These are phyloP conservation scores for Orussus abietinus DNA, from an alignment of 1,140 invertebrate species.

Conservation along the genomic window DNA sequence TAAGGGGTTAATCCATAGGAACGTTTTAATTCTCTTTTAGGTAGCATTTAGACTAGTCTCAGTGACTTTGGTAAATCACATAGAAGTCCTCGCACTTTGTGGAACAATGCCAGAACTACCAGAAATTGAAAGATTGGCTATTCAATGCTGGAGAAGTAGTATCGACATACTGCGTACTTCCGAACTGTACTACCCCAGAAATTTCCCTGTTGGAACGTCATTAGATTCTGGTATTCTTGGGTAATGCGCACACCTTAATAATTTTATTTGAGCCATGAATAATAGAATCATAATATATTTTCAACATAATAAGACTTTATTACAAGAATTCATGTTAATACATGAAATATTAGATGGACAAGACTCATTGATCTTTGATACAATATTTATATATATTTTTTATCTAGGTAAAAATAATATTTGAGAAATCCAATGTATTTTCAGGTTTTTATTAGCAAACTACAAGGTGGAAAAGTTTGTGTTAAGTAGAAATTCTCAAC, in stretches of 20 bases:
- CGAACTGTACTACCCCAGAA: constrained; percentile 60
- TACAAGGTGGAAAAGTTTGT: constrained; percentile 63
- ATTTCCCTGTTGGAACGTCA: constrained; percentile 59
- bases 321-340: no score
- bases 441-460: constrained; percentile 68
- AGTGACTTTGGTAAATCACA: constrained; percentile 67
- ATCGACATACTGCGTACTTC: constrained; percentile 64
- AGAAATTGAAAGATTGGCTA: constrained; percentile 68
- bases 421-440: constrained; percentile 31
- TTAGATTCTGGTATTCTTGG: constrained; percentile 65
- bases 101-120: constrained; percentile 69
- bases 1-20: constrained; percentile 8
- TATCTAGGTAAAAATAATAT: constrained; percentile 14
- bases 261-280: no score
- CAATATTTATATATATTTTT: no score
- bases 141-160: constrained; percentile 69
- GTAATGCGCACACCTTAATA: no score
- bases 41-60: constrained; percentile 77
- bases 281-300: no score
- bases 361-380: no score
- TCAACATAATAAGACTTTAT: background rate
- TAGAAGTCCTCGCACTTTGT: constrained; percentile 74
- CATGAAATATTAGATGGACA: no score
- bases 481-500: constrained; percentile 61
- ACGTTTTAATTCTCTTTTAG: constrained; percentile 49